Conservation (phyloP, 2,888 invertebrate genomes). For the Andrena praecox region DNA sequence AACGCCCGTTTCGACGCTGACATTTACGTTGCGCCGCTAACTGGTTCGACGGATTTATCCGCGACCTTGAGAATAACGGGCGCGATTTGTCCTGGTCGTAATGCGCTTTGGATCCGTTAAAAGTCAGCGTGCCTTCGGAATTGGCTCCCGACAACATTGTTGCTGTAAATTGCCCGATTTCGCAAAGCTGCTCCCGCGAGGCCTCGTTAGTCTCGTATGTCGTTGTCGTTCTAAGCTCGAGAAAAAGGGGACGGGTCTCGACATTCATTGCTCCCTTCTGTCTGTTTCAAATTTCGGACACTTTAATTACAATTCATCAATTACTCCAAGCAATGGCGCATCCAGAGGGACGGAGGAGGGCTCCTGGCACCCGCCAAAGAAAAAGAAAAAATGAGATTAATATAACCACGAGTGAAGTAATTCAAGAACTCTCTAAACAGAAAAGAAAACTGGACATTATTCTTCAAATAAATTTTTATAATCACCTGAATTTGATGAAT, state of each 20-base stretch:
- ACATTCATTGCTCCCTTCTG: slow-evolving; percentile 6
- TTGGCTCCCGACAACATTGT: slow-evolving; percentile 68
- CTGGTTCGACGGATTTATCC: slow-evolving; percentile 56
- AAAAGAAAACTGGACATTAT: too few species aligned
- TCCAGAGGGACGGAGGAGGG: too few species aligned
- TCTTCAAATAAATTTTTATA: too few species aligned
- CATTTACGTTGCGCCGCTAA: slow-evolving; percentile 38
- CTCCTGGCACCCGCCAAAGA: too few species aligned
- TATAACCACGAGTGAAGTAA: too few species aligned
- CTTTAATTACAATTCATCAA: neutral
- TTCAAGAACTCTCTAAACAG: too few species aligned
- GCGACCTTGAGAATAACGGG: slow-evolving; percentile 53
- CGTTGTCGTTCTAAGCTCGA: neutral
- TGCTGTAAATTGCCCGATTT: slow-evolving; percentile 56
- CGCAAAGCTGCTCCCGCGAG: slow-evolving; percentile 45
- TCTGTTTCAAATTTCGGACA: neutral
- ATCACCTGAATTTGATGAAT: too few species aligned
- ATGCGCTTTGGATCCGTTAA: slow-evolving; percentile 51
- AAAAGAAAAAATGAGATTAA: too few species aligned
- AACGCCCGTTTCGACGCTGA: slow-evolving; percentile 30
- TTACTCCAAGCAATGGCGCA: neutral
- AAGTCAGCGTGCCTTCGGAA: slow-evolving; percentile 32
- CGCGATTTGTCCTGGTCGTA: slow-evolving; percentile 48
- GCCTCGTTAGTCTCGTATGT: neutral
- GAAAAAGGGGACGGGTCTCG: neutral